These are phyloP conservation scores for Drosophila mayaguana DNA, from an alignment of 2,888 invertebrate species.

Conservation along the genomic window DNA sequence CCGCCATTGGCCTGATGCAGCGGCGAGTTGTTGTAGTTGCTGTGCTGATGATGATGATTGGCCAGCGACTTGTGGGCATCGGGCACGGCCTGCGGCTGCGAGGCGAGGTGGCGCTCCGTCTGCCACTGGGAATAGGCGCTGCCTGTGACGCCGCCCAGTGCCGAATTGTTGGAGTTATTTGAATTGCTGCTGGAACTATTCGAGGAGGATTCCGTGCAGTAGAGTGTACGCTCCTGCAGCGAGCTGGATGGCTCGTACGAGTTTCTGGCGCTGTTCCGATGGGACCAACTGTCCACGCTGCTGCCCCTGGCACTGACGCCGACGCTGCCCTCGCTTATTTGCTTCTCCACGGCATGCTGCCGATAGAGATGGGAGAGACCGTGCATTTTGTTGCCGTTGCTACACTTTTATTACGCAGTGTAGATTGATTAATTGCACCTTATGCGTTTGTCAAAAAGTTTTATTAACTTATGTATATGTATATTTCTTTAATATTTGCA, in stretches of 20 bases:
- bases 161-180: conserved; percentile 67
- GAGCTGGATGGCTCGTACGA: conserved; percentile 67
- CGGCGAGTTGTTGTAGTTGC: conserved; percentile 71
- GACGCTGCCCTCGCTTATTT: conserved; percentile 80
- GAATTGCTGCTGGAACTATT: conserved; percentile 83
- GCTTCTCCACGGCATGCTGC: conserved; percentile 85
- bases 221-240: conserved; percentile 49
- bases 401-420: conserved; percentile 67
- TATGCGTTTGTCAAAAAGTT: conserved; percentile 47
- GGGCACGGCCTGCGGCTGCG: conserved; percentile 84
- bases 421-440: conserved; percentile 36
- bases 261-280: conserved; percentile 57
- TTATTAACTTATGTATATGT: conserved; percentile 6
- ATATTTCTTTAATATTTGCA: conserved; percentile 25
- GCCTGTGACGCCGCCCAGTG: conserved; percentile 68
- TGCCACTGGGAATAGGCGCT: conserved; percentile 69
- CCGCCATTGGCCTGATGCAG: conserved; percentile 47
- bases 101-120: conserved; percentile 70
- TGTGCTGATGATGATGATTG: conserved; percentile 69
- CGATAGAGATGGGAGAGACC: conserved; percentile 85
- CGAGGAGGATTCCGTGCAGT: conserved; percentile 63
- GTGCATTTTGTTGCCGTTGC: conserved; percentile 79
- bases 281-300: conserved; percentile 61
- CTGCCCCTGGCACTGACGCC: conserved; percentile 37
- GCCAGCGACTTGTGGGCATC: conserved; percentile 77